Evolutionary conservation across 2,888 invertebrate genomes (phyloP).

Genomic region (Branchellion lobata): DNA sequence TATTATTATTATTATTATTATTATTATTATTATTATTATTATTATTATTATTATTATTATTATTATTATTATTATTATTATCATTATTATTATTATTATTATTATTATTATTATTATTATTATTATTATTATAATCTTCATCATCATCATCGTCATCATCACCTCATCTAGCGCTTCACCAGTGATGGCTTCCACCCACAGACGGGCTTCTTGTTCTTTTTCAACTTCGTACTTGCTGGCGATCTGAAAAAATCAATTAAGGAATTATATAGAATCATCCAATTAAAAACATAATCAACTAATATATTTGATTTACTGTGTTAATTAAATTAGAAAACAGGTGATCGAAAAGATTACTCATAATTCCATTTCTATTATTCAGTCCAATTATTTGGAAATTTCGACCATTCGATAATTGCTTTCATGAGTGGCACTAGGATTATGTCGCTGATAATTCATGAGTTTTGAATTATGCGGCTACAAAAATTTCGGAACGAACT

Average conservation of each 20-base stretch:
- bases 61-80: background rate
- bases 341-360: too few species aligned
- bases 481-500: too few species aligned
- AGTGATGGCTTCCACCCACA: slow-evolving; percentile 57
- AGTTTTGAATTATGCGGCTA: too few species aligned
- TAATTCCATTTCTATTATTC: too few species aligned
- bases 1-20: background rate
- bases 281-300: background rate
- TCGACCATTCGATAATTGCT: too few species aligned
- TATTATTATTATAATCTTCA: background rate
- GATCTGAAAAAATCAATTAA: slow-evolving; percentile 53
- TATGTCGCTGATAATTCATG: too few species aligned
- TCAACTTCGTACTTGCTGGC: slow-evolving; percentile 56
- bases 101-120: background rate
- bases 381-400: too few species aligned
- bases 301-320: too few species aligned
- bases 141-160: background rate
- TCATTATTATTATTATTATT: background rate
- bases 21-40: background rate
- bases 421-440: too few species aligned
- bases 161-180: slow-evolving; percentile 46
- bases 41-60: background rate
- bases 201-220: slow-evolving; percentile 56
- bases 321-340: too few species aligned
- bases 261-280: background rate